Evolutionary conservation across 2,113 vertebrate genomes (phyloP), one percentile per base, ranked within the genome.

Genomic region (Oreochromis niloticus): DNA sequence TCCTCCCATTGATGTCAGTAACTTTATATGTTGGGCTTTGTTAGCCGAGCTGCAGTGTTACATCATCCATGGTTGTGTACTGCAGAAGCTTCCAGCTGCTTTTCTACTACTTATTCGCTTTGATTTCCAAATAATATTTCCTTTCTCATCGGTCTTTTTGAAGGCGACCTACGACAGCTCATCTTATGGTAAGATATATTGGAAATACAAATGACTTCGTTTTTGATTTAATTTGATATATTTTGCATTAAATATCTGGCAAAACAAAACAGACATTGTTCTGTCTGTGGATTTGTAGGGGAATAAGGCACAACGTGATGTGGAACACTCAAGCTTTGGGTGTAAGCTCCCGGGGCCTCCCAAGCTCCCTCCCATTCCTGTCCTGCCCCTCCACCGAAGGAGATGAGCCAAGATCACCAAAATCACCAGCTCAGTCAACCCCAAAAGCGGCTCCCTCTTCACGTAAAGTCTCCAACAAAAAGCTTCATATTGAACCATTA

Each of bases 101-200:
- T 94, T 95, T 93, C 88, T 83, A 86, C 59, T 36, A 41, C 81
- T 92, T 63, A 50, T 91, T 85, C 39, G 84, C 87, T 93, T 88
- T 94, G 91, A 95, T 95, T 96, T 95, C 78, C 68, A 78, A 34
- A 82, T 82, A 32, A 92, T 54, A 5, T 57, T 85, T 82, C 30
- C 30, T 86, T 81, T 84, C 6, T 57, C 36, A 12, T 34, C 9
- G 4, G 88, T 93, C 89, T 85, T 86, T 94, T 87, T 85, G 9
- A 95, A 98, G 98, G 97, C 85, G 97, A 97, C 90, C 94, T 98
- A 80, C 97, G 96, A 80, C 97, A 97, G 57, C 94, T 98, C 79
- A 97, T 98, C 68, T 86, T 98, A 84, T 98, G 98, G 97, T 98
- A 94, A 97, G 97, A 95, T 22, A 43, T 54, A 71, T 82, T 6